These are phyloP conservation scores for Spilarctia lutea DNA, from an alignment of 2,888 invertebrate species.

Conservation along the genomic window DNA sequence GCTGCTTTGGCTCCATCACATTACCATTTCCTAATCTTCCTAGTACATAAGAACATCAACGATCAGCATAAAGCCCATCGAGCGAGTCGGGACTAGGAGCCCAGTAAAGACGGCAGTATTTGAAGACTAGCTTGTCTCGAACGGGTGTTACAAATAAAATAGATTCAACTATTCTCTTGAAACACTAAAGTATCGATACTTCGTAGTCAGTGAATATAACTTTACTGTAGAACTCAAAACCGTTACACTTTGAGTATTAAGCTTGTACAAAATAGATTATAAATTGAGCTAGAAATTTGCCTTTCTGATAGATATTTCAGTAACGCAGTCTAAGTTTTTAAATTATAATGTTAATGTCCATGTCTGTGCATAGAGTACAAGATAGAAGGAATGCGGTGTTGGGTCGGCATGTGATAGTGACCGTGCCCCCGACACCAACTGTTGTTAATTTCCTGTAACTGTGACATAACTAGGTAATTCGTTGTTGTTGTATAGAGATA, in stretches of 20 bases:
- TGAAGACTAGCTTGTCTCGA: constrained; percentile 15
- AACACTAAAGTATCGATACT: constrained; percentile 36
- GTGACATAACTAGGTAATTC: constrained; percentile 75
- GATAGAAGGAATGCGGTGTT: constrained; percentile 39
- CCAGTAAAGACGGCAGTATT: constrained; percentile 7
- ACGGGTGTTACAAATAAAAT: constrained; percentile 31
- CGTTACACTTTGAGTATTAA: constrained; percentile 59
- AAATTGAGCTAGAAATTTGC: constrained; percentile 74
- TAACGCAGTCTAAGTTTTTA: constrained; percentile 61
- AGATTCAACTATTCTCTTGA: constrained; percentile 34
- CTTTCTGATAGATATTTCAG: constrained; percentile 68
- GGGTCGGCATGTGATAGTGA: constrained; percentile 11
- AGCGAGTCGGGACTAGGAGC: constrained; percentile 14
- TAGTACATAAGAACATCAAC: constrained; percentile 49
- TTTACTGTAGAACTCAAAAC: constrained; percentile 60
- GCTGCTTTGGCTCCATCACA: constrained; percentile 79
- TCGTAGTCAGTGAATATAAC: constrained; percentile 49
- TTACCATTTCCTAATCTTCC: constrained; percentile 64
- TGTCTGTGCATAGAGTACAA: constrained; percentile 48
- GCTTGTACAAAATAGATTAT: constrained; percentile 75
- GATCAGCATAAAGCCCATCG: constrained; percentile 19
- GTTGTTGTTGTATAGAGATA: constrained; percentile 84
- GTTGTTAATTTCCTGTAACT: constrained; percentile 74
- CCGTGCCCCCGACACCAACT: constrained; percentile 52
- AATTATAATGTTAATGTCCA: constrained; percentile 52